Evolutionary conservation across 2,888 invertebrate species (phyloP).

Genomic region (Hydroisotoma schaefferi): DNA sequence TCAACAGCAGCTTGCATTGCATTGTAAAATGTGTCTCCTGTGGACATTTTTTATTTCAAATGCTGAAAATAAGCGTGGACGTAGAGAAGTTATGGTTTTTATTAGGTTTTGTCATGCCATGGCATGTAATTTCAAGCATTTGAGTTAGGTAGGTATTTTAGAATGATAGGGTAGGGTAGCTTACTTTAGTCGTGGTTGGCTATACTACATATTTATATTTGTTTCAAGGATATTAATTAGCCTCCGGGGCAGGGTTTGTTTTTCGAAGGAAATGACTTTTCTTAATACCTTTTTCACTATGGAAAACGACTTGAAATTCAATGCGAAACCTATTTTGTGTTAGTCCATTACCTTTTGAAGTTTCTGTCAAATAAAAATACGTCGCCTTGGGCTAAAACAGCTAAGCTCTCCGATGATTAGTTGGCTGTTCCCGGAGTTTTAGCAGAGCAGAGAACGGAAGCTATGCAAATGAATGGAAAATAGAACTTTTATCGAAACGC

Average conservation of each 20-base stretch:
- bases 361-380: neutral
- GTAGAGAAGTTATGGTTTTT: too few relatives aligned
- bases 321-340: neutral
- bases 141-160: too few relatives aligned
- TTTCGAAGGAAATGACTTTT: constrained; percentile 17
- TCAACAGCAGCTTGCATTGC: too few relatives aligned
- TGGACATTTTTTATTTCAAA: too few relatives aligned
- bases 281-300: neutral
- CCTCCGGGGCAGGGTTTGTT: neutral
- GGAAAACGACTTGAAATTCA: neutral
- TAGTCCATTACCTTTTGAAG: neutral
- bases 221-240: constrained; percentile 13
- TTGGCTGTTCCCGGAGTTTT: neutral
- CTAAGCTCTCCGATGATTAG: neutral
- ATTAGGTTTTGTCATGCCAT: too few relatives aligned
- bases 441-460: constrained; percentile 6
- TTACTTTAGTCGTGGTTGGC: too few relatives aligned
- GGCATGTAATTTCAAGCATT: too few relatives aligned
- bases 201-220: too few relatives aligned
- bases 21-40: too few relatives aligned
- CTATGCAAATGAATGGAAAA: constrained; percentile 6
- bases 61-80: too few relatives aligned
- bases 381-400: neutral
- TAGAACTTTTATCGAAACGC: neutral
- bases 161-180: too few relatives aligned